Base-by-base conservation (phyloP, 2,113 vertebrate genomes). In the Aptenodytes forsteri region DNA sequence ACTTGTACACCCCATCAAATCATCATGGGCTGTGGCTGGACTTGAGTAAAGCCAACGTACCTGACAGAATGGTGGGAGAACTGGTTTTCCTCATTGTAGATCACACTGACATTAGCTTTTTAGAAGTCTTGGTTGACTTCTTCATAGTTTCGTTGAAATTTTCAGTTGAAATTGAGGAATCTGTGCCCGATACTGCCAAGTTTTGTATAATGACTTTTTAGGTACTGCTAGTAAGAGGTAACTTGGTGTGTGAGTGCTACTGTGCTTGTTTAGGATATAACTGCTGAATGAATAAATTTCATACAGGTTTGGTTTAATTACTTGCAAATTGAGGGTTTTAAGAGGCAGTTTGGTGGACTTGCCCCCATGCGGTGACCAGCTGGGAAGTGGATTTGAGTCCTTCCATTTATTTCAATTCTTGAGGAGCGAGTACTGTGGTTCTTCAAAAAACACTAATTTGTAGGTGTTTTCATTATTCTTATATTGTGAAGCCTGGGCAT, bases 1-100 rank as follows among this genome's bases (percentile, higher is more conserved):
- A 50, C n/a, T 55, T 42, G 2, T 25, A 40, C 19, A n/a, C 11
- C 19, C 22, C 19, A 38, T 66, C 18, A 66, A 29, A 52, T 49
- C 58, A 52, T 58, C 7, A 3, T 34, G 36, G 66, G 32, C 38
- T 1, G 0, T 52, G 38, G 29, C 10, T 49, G 27, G 32, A 38
- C 30, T 38, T 44, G 30, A 40, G 40, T 25, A 40, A 72, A 66
- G 23, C 11, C n/a, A 44, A 7, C 0, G 1, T 18, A 9, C 19
- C 30, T 0, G 1, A 20, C 20, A 15, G 27, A 47, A 40, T 1
- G 2, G 17, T n/a, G 32, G 40, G 18, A 82, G n/a, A 58, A 52
- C 4, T 87, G 19, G 3, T 29, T 59, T 82, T 64, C 55, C 17
- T 70, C 7, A 3, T 52, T 44, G 36, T 32, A 30, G 29, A 8